Percentiles rank a stretch among this genome's conserved stretches.
Evolutionary conservation across 2,797 vertebrate species (phyloP).

Genomic region (Chanos chanos): DNA sequence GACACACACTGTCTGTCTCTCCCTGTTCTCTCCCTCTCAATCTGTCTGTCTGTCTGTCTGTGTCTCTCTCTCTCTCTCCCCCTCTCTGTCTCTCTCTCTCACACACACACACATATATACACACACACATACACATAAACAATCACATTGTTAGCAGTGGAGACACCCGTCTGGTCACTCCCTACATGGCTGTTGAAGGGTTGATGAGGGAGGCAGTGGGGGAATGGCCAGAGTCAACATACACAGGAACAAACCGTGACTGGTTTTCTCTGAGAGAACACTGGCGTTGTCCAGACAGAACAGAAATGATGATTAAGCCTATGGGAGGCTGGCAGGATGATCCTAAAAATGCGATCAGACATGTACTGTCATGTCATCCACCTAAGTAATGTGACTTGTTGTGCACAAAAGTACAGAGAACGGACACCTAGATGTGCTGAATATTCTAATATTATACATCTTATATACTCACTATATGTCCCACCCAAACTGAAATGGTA

Average conservation of each 20-base stretch:
- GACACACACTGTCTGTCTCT: no score
- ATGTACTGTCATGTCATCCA: no score
- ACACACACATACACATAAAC: conserved; percentile 4
- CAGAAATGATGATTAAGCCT: no score
- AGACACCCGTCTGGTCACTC: conserved; percentile 30
- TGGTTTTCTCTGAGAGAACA: conserved; percentile 16
- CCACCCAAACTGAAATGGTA: no score
- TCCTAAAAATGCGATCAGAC: no score
- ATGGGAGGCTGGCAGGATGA: no score
- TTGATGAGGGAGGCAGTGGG: conserved; percentile 18
- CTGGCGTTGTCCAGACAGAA: not conserved
- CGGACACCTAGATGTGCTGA: no score
- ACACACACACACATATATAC: not conserved
- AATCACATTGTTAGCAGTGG: not conserved
- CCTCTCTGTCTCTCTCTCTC: not conserved
- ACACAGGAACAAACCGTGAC: conserved; percentile 27
- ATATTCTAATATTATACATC: no score
- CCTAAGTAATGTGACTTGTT: no score
- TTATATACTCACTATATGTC: no score
- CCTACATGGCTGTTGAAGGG: conserved; percentile 43
- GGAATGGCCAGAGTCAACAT: conserved; percentile 52
- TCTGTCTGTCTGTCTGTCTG: not conserved
- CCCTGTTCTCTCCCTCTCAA: not conserved
- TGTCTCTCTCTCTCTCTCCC: not conserved
- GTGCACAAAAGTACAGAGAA: no score